Evolutionary conservation across 2,797 vertebrate species (phyloP).

Genomic region (Epinephelus awoara): DNA sequence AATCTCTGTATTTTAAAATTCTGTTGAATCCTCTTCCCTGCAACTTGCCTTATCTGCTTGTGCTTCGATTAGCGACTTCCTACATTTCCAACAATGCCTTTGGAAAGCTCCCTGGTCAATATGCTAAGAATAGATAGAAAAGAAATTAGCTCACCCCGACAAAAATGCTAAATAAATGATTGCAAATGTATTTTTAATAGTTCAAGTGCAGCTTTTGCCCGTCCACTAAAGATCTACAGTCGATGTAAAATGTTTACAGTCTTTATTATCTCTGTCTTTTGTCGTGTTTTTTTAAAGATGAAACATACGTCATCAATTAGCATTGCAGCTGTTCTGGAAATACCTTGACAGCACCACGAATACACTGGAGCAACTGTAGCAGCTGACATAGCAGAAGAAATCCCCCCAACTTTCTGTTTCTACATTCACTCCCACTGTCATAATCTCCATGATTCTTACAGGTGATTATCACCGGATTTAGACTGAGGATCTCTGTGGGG

Average conservation of each 20-base stretch:
- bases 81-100: slow-evolving; percentile 26
- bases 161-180: neutral
- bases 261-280: neutral
- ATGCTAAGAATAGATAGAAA: neutral
- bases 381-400: slow-evolving; percentile 45
- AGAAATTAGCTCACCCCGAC: no score
- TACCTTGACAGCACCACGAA: neutral
- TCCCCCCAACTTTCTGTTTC: slow-evolving; percentile 29
- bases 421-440: slow-evolving; percentile 56
- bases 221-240: neutral
- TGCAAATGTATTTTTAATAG: neutral
- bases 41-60: slow-evolving; percentile 40
- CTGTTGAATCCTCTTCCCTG: neutral
- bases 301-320: neutral
- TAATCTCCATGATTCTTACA: slow-evolving; percentile 71
- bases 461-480: slow-evolving; percentile 77
- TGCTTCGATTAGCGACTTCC: slow-evolving; percentile 3
- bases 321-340: neutral
- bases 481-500: slow-evolving; percentile 46
- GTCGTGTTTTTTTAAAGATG: neutral
- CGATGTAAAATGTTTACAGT: neutral
- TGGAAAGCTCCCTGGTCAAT: neutral
- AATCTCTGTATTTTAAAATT: neutral
- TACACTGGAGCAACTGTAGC: slow-evolving; percentile 13
- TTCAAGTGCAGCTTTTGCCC: neutral